A percentile compares a stretch with the other conserved stretches of the same genome.
phyloP scores from a whole-genome alignment of 2,113 vertebrate genomes.

The Pomatostomus ruficeps region DNA sequence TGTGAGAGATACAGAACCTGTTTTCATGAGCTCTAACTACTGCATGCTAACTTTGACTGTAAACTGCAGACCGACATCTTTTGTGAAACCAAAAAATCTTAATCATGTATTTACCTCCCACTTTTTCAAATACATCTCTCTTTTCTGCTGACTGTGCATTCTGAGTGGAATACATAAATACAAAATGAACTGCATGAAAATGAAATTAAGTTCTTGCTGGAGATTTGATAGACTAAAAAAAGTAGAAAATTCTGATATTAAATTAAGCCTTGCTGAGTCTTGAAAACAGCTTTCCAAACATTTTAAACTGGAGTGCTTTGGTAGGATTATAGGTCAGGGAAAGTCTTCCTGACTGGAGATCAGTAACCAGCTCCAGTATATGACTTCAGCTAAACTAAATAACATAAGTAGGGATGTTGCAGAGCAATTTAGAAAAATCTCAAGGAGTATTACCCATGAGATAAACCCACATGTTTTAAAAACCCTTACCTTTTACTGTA shows the following conservation, averaged over 20 bases:
- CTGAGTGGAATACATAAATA: not conserved
- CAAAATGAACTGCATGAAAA: not conserved
- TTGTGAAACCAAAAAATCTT: not conserved
- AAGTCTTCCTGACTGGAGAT: not conserved
- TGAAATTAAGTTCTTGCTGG: not conserved
- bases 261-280: not conserved
- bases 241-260: not conserved
- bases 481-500: not conserved
- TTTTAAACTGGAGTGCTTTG: not conserved
- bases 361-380: not conserved
- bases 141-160: not conserved
- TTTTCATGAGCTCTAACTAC: not conserved
- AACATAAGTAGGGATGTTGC: not conserved
- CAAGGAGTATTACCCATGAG: not conserved
- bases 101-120: not conserved
- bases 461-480: not conserved
- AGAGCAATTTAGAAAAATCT: not conserved
- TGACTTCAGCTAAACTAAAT: not conserved
- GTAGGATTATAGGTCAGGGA: not conserved
- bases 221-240: not conserved
- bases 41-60: not conserved
- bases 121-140: not conserved
- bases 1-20: not conserved
- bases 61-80: not conserved
- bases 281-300: not conserved